Conservation (phyloP, 2,113 vertebrate species). For the Amblyornis subalaris region DNA sequence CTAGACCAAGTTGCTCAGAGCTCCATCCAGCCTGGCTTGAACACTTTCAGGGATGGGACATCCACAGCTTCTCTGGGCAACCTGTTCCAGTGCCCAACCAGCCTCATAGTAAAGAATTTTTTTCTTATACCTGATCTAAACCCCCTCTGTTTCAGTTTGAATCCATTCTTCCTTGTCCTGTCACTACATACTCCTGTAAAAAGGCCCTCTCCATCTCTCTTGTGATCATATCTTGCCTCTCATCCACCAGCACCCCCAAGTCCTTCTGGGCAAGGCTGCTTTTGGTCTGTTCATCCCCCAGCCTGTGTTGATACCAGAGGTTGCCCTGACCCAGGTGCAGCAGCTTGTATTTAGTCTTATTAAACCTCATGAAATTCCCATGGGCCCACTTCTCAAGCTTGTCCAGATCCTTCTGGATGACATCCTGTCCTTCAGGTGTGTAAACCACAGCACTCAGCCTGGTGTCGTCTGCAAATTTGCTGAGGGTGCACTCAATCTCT, state of each 20-base stretch:
- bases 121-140: background rate
- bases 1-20: background rate
- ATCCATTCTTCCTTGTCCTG: background rate
- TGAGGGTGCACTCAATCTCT: background rate
- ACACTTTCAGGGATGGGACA: background rate
- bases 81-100: background rate
- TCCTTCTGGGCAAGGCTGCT: background rate
- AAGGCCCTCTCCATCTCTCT: background rate
- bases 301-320: accelerated
- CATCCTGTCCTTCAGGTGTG: background rate
- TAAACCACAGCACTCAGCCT: background rate
- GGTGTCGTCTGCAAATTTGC: background rate
- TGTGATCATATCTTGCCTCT: background rate
- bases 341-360: background rate
- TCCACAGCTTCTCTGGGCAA: background rate
- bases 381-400: background rate
- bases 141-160: background rate
- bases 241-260: background rate
- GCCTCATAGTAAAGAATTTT: background rate
- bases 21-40: background rate
- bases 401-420: background rate
- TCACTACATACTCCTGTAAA: background rate
- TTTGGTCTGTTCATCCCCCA: background rate
- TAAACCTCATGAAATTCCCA: background rate
- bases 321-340: background rate